Percentiles rank a stretch among this genome's conserved stretches.
These are phyloP conservation scores for Chelonoidis abingdonii DNA, from an alignment of 2,113 vertebrate genomes.

Conservation along the genomic window DNA sequence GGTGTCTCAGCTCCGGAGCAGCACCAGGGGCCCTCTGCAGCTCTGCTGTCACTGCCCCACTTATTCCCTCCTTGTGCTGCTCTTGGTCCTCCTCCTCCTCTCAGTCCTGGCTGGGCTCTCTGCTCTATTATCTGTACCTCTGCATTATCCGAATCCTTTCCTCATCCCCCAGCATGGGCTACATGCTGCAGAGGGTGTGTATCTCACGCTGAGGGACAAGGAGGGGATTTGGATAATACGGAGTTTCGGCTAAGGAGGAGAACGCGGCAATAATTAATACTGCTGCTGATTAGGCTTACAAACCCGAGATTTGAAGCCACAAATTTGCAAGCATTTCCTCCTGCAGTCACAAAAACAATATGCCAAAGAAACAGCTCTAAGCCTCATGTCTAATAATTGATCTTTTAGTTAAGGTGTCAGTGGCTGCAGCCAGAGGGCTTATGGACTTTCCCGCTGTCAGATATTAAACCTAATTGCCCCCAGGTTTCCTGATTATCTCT, in stretches of 20 bases:
- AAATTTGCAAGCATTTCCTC: neutral
- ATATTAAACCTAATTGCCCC: constrained; percentile 54
- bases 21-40: too few relatives aligned
- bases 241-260: neutral
- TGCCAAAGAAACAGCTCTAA: neutral
- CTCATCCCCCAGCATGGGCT: too few relatives aligned
- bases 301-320: neutral
- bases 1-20: too few relatives aligned
- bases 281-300: neutral
- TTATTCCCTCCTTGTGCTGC: too few relatives aligned
- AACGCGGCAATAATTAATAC: neutral
- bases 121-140: too few relatives aligned
- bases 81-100: too few relatives aligned
- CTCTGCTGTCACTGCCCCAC: too few relatives aligned
- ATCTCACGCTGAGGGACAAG: neutral
- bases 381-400: constrained; percentile 13
- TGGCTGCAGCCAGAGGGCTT: neutral
- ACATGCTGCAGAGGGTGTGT: neutral
- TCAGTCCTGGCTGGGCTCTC: too few relatives aligned
- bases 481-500: constrained; percentile 60
- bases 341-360: neutral
- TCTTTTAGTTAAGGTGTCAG: neutral
- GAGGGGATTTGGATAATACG: neutral
- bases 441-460: constrained; percentile 43
- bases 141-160: too few relatives aligned